Evolutionary conservation across 2,888 invertebrate genomes (phyloP).

Genomic region (Harpalus rufipes): DNA sequence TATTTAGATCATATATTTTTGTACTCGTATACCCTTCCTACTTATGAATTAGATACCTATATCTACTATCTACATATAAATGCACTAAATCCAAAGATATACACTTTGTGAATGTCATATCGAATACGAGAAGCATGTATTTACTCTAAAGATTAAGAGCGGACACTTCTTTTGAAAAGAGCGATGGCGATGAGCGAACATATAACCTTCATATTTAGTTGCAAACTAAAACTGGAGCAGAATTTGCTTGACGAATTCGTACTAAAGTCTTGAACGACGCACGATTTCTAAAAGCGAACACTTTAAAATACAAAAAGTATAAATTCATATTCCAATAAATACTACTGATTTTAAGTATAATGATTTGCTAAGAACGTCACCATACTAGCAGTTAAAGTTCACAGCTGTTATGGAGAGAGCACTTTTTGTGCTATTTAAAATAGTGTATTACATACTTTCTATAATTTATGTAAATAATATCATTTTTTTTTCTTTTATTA

Average conservation of each 20-base stretch:
- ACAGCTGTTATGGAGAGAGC: too few species aligned
- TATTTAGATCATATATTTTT: too few species aligned
- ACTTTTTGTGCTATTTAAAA: too few species aligned
- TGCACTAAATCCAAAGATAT: not conserved
- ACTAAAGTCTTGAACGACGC: not conserved
- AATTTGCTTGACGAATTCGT: not conserved
- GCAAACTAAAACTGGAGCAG: not conserved
- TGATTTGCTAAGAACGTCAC: too few species aligned
- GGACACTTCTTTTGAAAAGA: slow-evolving; percentile 5
- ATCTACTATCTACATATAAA: not conserved
- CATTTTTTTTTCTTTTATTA: too few species aligned
- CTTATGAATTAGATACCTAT: too few species aligned
- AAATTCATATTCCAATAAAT: too few species aligned
- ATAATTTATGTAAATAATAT: too few species aligned
- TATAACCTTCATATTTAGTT: slow-evolving; percentile 1
- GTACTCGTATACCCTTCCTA: too few species aligned
- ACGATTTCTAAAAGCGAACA: not conserved
- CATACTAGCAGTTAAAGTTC: too few species aligned
- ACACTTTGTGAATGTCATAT: not conserved
- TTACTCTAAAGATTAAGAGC: not conserved
- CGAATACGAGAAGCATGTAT: not conserved
- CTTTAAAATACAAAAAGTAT: not conserved
- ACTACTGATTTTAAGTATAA: too few species aligned
- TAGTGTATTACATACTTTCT: too few species aligned
- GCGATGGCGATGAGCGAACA: not conserved